These are phyloP conservation scores for Ptychoptera albimana DNA, from an alignment of 2,888 invertebrate species.

Conservation along the genomic window DNA sequence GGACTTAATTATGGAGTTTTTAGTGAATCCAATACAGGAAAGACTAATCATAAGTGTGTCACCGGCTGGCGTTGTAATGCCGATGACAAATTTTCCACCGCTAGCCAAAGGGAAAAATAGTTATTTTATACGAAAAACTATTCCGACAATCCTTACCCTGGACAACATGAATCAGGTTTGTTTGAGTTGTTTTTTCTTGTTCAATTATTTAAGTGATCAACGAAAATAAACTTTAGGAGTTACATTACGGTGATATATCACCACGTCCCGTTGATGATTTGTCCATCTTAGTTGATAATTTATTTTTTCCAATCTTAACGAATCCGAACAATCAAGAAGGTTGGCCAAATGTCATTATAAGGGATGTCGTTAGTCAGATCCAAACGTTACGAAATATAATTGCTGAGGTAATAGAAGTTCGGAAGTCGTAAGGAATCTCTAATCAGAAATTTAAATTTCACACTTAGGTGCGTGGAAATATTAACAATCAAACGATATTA, in stretches of 20 bases:
- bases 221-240: constrained; percentile 20
- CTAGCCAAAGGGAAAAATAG: constrained; percentile 46
- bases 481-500: constrained; percentile 69
- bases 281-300: constrained; percentile 50
- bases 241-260: constrained; percentile 56
- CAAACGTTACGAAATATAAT: constrained; percentile 51
- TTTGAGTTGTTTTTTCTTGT: background rate
- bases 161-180: constrained; percentile 33
- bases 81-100: constrained; percentile 43
- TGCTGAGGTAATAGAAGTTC: constrained; percentile 42
- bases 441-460: background rate
- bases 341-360: constrained; percentile 57
- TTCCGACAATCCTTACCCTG: constrained; percentile 41
- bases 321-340: constrained; percentile 51
- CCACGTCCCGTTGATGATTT: constrained; percentile 54
- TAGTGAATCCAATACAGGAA: constrained; percentile 29
- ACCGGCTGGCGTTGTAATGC: constrained; percentile 45
- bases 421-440: background rate
- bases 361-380: constrained; percentile 54
- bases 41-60: constrained; percentile 44
- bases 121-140: constrained; percentile 21
- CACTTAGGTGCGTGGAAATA: constrained; percentile 40
- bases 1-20: constrained; percentile 37
- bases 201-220: background rate
- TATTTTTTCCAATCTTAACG: constrained; percentile 54